These are phyloP conservation scores for Sebastes kiyomatsui DNA, from an alignment of 2,797 vertebrate genomes.

Conservation along the genomic window DNA sequence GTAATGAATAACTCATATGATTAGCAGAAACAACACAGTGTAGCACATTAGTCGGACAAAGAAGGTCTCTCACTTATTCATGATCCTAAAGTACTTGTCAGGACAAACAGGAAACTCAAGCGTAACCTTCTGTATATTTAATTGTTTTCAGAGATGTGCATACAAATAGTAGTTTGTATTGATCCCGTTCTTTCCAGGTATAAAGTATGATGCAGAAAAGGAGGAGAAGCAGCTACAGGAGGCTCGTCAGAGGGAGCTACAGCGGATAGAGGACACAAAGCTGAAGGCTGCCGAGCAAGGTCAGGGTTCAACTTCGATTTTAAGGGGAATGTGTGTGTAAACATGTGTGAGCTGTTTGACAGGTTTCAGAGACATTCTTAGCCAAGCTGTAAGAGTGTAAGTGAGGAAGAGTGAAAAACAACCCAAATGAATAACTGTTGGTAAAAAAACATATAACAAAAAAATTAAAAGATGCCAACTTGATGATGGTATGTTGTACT, in stretches of 20 bases:
- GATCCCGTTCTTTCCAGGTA: constrained; percentile 79
- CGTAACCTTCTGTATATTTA: background rate
- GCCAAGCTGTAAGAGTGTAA: background rate
- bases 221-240: constrained; percentile 94
- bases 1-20: background rate
- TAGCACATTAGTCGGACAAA: background rate
- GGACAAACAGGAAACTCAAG: constrained; percentile 4
- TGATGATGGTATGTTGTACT: background rate
- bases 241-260: constrained; percentile 91
- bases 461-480: background rate
- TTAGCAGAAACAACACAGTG: background rate
- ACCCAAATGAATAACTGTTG: background rate
- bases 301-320: constrained; percentile 58
- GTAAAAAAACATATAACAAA: background rate
- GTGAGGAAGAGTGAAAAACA: background rate
- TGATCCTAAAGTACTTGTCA: constrained; percentile 2
- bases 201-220: constrained; percentile 95
- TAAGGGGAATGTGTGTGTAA: background rate
- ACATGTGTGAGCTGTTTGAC: background rate
- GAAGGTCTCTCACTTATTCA: constrained; percentile 25
- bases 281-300: constrained; percentile 93
- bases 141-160: background rate
- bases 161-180: background rate
- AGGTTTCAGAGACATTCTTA: background rate
- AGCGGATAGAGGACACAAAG: constrained; percentile 96